Percentiles rank a stretch among this genome's conserved stretches.
Evolutionary conservation across 2,113 vertebrate species (phyloP).

Genomic region (Pangasianodon hypophthalmus): DNA sequence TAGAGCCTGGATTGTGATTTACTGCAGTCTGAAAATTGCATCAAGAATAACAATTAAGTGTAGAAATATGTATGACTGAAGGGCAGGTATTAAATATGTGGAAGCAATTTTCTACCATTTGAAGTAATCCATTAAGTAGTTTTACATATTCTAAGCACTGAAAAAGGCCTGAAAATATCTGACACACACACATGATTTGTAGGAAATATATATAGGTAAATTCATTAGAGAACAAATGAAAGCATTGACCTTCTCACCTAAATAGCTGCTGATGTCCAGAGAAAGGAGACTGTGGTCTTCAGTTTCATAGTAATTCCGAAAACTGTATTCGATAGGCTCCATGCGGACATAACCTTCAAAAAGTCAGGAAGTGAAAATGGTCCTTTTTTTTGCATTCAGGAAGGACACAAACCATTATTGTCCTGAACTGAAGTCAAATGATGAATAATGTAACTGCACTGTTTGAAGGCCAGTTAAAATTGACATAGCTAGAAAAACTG

Average conservation of each 20-base stretch:
- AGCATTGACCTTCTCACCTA: conserved; percentile 74
- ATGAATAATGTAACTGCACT: too few species aligned
- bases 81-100: too few species aligned
- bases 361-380: background rate
- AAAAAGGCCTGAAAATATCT: too few species aligned
- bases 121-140: too few species aligned
- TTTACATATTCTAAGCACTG: too few species aligned
- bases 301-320: conserved; percentile 83
- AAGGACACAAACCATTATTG: too few species aligned
- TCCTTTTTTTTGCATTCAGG: background rate
- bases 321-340: conserved; percentile 73
- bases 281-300: conserved; percentile 83
- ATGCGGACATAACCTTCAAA: conserved; percentile 82
- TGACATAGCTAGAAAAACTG: too few species aligned
- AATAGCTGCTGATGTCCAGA: conserved; percentile 86
- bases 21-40: too few species aligned
- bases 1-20: background rate
- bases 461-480: too few species aligned
- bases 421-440: too few species aligned
- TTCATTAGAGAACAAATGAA: background rate
- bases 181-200: too few species aligned
- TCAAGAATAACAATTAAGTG: background rate
- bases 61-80: background rate
- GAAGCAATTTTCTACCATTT: background rate
- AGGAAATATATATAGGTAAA: background rate